These are phyloP conservation scores for Conops quadrifasciatus DNA, from an alignment of 2,888 invertebrate species.

Conservation along the genomic window DNA sequence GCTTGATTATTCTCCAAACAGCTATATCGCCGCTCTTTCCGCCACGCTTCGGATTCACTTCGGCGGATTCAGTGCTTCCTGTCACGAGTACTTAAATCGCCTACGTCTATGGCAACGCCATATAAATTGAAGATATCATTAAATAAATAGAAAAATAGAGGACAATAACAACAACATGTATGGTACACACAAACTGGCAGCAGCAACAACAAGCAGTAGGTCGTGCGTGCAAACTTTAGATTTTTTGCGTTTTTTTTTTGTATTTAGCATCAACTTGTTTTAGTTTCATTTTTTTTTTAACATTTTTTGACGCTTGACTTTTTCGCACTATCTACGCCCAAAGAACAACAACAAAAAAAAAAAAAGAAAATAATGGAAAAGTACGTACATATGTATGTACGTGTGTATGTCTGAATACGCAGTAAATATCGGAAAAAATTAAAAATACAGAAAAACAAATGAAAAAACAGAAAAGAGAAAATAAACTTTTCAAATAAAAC, in stretches of 20 bases:
- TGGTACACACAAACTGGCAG: no score
- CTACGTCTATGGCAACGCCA: not conserved
- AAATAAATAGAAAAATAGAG: not conserved
- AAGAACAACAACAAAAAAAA: constrained; percentile 6
- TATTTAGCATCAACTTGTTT: constrained; percentile 1
- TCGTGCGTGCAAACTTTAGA: not conserved
- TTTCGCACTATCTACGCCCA: constrained; percentile 3
- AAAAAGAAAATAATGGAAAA: constrained; percentile 23
- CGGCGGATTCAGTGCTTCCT: no score
- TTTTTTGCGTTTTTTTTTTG: not conserved
- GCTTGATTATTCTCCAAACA: no score
- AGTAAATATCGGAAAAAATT: constrained; percentile 24
- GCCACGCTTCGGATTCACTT: no score
- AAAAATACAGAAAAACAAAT: not conserved
- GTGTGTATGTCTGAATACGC: no score
- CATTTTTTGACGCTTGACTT: constrained; percentile 5
- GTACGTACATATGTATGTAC: not conserved
- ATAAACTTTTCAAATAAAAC: constrained; percentile 18
- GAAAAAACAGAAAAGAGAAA: constrained; percentile 18
- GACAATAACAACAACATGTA: not conserved
- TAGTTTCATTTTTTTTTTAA: not conserved
- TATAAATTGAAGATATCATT: not conserved
- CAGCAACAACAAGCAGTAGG: not conserved
- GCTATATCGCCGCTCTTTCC: no score
- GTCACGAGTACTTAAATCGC: no score